Conservation (phyloP, 2,888 invertebrate species). For the Synanthedon andrenaeformis region DNA sequence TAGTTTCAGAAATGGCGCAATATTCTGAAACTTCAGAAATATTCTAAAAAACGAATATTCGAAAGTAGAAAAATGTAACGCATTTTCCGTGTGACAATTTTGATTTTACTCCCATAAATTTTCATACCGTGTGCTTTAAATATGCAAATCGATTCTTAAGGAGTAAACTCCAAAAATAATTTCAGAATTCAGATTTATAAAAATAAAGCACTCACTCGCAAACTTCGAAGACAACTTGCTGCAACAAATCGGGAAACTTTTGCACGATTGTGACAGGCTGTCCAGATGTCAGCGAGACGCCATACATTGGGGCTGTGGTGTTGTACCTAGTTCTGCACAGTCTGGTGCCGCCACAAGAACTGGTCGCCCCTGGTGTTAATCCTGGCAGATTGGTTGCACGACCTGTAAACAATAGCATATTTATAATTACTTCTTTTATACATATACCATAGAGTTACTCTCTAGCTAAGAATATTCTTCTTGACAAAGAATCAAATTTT, state of each 20-base stretch:
- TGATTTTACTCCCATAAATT: no score
- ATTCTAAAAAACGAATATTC: no score
- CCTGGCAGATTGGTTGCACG: slow-evolving; percentile 42
- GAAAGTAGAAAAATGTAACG: no score
- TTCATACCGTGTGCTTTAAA: no score
- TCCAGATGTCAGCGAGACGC: slow-evolving; percentile 92
- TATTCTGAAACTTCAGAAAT: no score
- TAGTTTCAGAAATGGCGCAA: no score
- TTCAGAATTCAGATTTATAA: no score
- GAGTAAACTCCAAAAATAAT: no score
- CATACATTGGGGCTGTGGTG: slow-evolving; percentile 94
- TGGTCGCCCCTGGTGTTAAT: slow-evolving; percentile 22
- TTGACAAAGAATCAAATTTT: background rate
- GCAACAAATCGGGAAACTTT: slow-evolving; percentile 91
- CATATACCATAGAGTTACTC: no score
- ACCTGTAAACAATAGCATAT: slow-evolving; percentile 24
- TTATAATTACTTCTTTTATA: background rate
- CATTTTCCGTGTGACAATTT: no score
- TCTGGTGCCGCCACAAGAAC: slow-evolving; percentile 74
- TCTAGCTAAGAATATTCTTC: no score
- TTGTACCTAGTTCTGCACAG: slow-evolving; percentile 91
- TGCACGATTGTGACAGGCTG: slow-evolving; percentile 94
- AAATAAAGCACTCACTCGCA: slow-evolving; percentile 81
- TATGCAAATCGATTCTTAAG: no score
- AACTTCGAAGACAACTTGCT: slow-evolving; percentile 93